A percentile compares a stretch with the other conserved stretches of the same genome.
Evolutionary conservation across 2,888 invertebrate genomes (phyloP).

Genomic region (Neoascia interrupta): DNA sequence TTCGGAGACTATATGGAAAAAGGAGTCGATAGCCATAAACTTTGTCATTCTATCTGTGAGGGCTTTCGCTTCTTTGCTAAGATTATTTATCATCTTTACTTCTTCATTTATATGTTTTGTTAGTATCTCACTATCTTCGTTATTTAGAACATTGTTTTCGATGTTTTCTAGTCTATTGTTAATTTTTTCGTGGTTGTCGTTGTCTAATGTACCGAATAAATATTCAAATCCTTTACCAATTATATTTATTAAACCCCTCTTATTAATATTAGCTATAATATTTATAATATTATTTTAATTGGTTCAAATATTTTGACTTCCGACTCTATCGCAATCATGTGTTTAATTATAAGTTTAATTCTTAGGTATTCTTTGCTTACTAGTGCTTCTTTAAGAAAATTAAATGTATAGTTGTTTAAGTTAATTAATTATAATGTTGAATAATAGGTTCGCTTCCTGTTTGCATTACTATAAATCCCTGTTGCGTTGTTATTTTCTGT

Average conservation of each 20-base stretch:
- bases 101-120: not conserved
- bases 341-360: not conserved
- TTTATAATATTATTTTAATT: too few species aligned
- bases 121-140: not conserved
- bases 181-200: not conserved
- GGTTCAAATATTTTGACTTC: not conserved
- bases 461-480: not conserved
- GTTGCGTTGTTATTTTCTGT: not conserved
- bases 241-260: not conserved
- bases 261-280: too few species aligned
- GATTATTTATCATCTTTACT: not conserved
- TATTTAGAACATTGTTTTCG: not conserved
- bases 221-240: not conserved
- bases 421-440: slow-evolving; percentile 5
- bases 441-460: too few species aligned
- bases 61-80: not conserved
- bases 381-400: not conserved
- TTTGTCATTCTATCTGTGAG: not conserved
- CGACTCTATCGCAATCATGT: not conserved
- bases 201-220: not conserved
- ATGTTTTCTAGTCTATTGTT: not conserved
- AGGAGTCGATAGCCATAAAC: not conserved
- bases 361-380: not conserved
- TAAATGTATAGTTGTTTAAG: slow-evolving; percentile 7
- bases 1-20: not conserved